Base-by-base conservation (phyloP, 2,888 invertebrate species). In the Peribatodes rhomboidaria region DNA sequence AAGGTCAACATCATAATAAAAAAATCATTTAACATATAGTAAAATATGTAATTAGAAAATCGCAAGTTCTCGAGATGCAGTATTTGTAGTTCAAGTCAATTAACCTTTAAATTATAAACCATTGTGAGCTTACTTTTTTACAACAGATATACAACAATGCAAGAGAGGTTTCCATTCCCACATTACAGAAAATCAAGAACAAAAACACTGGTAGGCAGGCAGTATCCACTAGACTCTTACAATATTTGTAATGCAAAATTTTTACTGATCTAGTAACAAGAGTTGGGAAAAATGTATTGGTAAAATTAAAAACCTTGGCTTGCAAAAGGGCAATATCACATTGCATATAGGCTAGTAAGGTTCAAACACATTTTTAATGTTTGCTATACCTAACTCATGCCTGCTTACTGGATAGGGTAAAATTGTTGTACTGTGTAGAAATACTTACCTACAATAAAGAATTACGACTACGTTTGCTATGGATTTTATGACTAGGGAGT, bases 91-190 rank as follows among this genome's bases (percentile, higher is more conserved):
- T 31, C 27, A 18, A 39, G 31, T 54, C 44, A 54, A 54, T 61
- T 61, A 54, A 47, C 53, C 53, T 52, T 46, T 61, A 46, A 33
- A 37, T 59, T 56, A 60, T 56, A 52, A 58, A 59, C 44, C 41
- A 35, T 31, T 47, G 37, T 47, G 49, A 53, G 16, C 60, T 44
- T 18, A 16, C 11, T 27, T 60, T 39, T 55, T 55, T 54, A 59
- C 37, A 10, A 37, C 20, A 13, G 20, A 22, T 22, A 62, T 31
- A 77, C 68, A 75, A 78, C 69, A 76, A 76, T 72, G 74, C 68
- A 74, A 77, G 71, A 65, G 65, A 71, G 31, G 73, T 80, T 84
- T 83, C 71, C 65, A 77, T 85, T 84, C 82, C 77, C 83, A 84
- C 84, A 80, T 67, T 69, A 78, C 58, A 76, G 70, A 79, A 78